These are phyloP conservation scores for Petrocephalus schoutedeni DNA, from an alignment of 2,797 vertebrate genomes.

Conservation along the genomic window DNA sequence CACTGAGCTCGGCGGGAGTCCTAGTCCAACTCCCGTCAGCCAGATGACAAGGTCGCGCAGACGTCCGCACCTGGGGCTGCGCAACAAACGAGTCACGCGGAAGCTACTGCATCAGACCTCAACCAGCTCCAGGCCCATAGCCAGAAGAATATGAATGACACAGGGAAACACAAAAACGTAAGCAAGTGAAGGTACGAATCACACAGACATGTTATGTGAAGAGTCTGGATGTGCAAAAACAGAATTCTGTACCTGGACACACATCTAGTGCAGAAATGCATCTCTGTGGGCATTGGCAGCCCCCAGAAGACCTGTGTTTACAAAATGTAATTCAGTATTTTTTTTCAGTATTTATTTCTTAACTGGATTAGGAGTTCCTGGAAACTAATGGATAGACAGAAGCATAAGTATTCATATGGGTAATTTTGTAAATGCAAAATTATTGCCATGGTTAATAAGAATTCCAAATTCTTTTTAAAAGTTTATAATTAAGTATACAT, in stretches of 20 bases:
- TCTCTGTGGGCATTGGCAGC: background rate
- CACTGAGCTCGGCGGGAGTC: background rate
- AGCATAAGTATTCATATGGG: background rate
- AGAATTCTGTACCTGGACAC: background rate
- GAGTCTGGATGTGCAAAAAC: background rate
- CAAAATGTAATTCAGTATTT: background rate
- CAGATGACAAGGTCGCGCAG: background rate
- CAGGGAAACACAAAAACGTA: background rate
- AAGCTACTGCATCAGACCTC: background rate
- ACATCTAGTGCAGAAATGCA: background rate
- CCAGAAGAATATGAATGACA: conserved; percentile 4
- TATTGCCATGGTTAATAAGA: background rate
- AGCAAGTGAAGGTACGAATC: background rate
- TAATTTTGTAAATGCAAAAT: background rate
- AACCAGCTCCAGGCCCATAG: background rate
- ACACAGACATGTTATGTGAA: background rate
- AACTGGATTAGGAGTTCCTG: background rate
- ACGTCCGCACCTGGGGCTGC: background rate
- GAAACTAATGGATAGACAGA: background rate
- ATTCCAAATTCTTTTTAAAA: background rate
- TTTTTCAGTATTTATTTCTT: background rate
- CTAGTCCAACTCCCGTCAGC: background rate
- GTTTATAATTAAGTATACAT: background rate
- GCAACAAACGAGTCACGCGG: background rate
- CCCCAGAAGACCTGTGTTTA: background rate